A percentile compares a stretch with the other conserved stretches of the same genome.
Conservation (phyloP, 2,888 invertebrate genomes). For the Drosophila koepferae region DNA sequence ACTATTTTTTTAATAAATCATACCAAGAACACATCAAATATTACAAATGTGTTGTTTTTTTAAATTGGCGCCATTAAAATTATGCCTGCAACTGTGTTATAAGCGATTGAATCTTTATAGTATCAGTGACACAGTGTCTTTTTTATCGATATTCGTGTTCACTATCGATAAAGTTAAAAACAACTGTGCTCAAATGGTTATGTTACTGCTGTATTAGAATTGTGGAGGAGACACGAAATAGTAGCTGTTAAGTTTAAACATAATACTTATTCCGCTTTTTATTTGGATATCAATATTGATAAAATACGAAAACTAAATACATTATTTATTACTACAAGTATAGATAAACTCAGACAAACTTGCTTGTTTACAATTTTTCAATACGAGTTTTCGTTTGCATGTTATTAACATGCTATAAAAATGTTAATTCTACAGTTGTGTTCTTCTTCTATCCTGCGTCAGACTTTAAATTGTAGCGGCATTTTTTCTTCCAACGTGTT, state of each 20-base stretch:
- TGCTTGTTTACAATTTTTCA: not conserved
- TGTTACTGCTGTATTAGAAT: constrained; percentile 1
- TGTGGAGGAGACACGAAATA: not conserved
- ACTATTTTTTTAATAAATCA: constrained; percentile 80
- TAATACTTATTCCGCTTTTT: not conserved
- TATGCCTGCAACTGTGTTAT: not conserved
- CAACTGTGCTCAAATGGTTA: not conserved
- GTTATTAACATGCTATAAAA: constrained; percentile 32
- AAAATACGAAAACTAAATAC: not conserved
- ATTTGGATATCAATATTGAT: not conserved
- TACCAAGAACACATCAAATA: constrained; percentile 27
- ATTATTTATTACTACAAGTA: not conserved
- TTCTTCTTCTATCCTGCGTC: constrained; percentile 27
- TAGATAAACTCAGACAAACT: not conserved
- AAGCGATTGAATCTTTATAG: not conserved
- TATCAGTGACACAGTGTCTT: not conserved
- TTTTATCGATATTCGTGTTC: constrained; percentile 14
- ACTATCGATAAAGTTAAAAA: constrained; percentile 2
- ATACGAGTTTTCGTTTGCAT: not conserved
- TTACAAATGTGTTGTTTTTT: not conserved
- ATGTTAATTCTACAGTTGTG: constrained; percentile 18
- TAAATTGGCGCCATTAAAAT: not conserved
- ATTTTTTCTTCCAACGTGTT: constrained; percentile 51
- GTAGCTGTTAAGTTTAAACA: constrained; percentile 22
- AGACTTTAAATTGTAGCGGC: constrained; percentile 71